Conservation (phyloP, 2,888 invertebrate species). For the Sphinx pinastri region DNA sequence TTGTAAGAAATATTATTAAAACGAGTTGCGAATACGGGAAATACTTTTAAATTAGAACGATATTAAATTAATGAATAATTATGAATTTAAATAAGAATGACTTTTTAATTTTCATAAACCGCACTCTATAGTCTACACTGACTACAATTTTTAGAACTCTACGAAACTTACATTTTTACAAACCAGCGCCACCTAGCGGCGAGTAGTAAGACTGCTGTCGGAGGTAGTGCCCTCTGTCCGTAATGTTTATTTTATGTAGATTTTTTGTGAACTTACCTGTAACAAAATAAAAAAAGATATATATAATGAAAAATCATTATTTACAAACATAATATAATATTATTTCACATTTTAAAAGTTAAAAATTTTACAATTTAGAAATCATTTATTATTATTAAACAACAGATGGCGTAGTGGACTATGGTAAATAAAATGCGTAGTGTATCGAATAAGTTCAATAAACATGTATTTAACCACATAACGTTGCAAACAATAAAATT, state of each 20-base stretch:
- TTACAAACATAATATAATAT: background rate
- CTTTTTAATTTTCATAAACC: background rate
- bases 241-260: background rate
- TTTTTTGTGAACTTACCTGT: slow-evolving; percentile 80
- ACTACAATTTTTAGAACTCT: too few relatives aligned
- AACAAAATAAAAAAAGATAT: slow-evolving; percentile 57
- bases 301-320: background rate
- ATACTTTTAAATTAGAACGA: too few relatives aligned
- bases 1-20: background rate
- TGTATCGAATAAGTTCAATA: too few relatives aligned
- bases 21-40: background rate
- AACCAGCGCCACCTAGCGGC: slow-evolving; percentile 53
- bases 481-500: background rate
- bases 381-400: background rate
- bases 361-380: background rate
- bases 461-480: too few relatives aligned
- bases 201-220: slow-evolving; percentile 47
- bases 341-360: background rate
- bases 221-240: background rate
- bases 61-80: background rate
- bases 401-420: slow-evolving; percentile 6
- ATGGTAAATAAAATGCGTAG: background rate
- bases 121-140: too few relatives aligned
- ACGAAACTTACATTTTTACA: background rate
- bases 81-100: background rate